Conservation (phyloP, 2,113 vertebrate species). For the Hyperopisus bebe region DNA sequence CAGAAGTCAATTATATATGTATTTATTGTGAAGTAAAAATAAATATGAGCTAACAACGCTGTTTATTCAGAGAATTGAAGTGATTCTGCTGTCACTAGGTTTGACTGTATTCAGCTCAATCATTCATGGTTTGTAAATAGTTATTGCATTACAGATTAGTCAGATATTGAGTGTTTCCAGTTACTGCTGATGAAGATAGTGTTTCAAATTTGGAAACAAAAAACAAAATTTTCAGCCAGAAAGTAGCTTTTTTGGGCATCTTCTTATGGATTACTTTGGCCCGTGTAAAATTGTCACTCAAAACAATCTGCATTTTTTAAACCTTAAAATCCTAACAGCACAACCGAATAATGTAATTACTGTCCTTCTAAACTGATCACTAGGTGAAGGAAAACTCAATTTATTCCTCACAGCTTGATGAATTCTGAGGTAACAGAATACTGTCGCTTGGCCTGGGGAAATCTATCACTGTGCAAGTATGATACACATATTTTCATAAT, state of each 20-base stretch:
- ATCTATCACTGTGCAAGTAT: not conserved
- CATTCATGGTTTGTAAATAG: not conserved
- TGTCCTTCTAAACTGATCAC: slow-evolving; percentile 15
- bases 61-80: not conserved
- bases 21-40: not conserved
- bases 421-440: slow-evolving; percentile 11
- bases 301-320: slow-evolving; percentile 6
- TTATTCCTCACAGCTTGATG: slow-evolving; percentile 2
- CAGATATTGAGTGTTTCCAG: not conserved
- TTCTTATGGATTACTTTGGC: slow-evolving; percentile 3
- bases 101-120: not conserved
- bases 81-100: not conserved
- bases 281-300: not conserved
- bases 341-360: not conserved
- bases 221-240: not conserved
- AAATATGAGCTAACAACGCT: not conserved
- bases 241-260: not conserved
- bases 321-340: not conserved
- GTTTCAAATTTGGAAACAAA: not conserved
- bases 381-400: slow-evolving; percentile 12
- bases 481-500: slow-evolving; percentile 6
- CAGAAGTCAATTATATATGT: not conserved
- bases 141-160: not conserved
- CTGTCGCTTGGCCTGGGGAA: not conserved
- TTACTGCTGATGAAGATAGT: not conserved